A percentile compares a stretch with the other conserved stretches of the same genome.
Evolutionary conservation across 2,888 invertebrate genomes (phyloP).

Genomic region (Mechanitis messenoides): DNA sequence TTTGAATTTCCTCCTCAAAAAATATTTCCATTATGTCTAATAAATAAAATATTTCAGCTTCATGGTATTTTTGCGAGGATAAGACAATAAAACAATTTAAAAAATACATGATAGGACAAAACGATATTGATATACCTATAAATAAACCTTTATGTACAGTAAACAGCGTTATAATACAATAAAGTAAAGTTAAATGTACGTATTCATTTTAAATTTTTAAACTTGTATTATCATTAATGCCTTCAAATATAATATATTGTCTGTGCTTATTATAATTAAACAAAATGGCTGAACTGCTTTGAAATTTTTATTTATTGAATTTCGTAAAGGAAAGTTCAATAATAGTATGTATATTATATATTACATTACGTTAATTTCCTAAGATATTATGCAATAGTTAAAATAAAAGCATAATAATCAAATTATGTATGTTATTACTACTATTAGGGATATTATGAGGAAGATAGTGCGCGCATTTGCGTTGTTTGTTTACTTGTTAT

Average conservation of each 20-base stretch:
- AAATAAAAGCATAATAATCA: not conserved
- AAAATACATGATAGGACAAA: no score
- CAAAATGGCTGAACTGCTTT: constrained; percentile 33
- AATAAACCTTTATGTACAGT: no score
- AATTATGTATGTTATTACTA: constrained; percentile 12
- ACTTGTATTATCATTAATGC: no score
- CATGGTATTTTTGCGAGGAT: no score
- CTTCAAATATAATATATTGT: not conserved
- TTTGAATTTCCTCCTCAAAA: no score
- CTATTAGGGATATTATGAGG: constrained; percentile 25
- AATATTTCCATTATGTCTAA: no score
- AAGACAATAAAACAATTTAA: no score
- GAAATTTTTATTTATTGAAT: constrained; percentile 23
- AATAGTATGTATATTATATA: constrained; percentile 21
- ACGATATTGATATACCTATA: no score
- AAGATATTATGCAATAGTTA: not conserved
- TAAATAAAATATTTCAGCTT: no score
- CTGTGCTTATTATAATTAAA: constrained; percentile 27
- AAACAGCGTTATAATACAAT: no score
- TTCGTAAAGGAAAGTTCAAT: constrained; percentile 22
- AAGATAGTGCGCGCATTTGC: constrained; percentile 55
- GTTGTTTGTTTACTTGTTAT: constrained; percentile 64
- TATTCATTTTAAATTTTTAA: no score
- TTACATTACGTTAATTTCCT: not conserved
- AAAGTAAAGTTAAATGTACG: no score